Base-by-base conservation (phyloP, 2,797 vertebrate genomes). In the Enteromius treurensis region DNA sequence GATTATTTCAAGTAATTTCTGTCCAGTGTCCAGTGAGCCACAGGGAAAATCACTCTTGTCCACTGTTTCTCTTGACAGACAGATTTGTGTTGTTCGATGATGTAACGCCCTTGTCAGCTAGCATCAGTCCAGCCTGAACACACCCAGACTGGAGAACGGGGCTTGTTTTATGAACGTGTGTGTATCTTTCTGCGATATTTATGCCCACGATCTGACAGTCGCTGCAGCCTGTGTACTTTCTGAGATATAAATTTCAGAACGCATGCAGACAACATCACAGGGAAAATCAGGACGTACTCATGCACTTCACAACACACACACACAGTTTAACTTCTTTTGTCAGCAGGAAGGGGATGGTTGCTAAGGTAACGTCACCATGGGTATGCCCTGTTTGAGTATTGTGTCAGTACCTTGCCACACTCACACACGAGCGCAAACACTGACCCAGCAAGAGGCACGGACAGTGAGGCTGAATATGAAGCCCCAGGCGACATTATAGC, bases 231-330 rank as follows among this genome's bases (percentile, higher is more conserved):
- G 88, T 91, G 87, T 91, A 86, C 89, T 87, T 88, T 82, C 90
- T 91, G 64, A 92, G 91, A 93, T 90, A 92, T 92, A 90, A 92
- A 92, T 92, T 91, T 89, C 89, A 92, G 91, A 92, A 92, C 92
- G 92, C 93, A 92, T 93, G 91, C 92, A 92, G 91, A 86, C 87
- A 87, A 92, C 90, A 90, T 81, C 69, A 82, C 86, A 84, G 83
- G 17, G 49, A 45, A 76, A 73, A 80, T 49, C 37, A 47, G 74
- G 45, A 75, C 87, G 90, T 88, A 89, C 88, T 89, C 87, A 51
- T 89, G 87, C 80, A 40, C 77, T 73, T 78, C 37, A 79, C 76
- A 55, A 74, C 68, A 68, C 77, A 47, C 73, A 80, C 82, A 76
- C 55, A 89, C 26, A 26, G 90, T 60, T 76, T 73, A 86, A 88